Evolutionary conservation across 2,797 vertebrate genomes (phyloP), one percentile per base, ranked within the genome.

Genomic region (Phoeniculus purpureus): DNA sequence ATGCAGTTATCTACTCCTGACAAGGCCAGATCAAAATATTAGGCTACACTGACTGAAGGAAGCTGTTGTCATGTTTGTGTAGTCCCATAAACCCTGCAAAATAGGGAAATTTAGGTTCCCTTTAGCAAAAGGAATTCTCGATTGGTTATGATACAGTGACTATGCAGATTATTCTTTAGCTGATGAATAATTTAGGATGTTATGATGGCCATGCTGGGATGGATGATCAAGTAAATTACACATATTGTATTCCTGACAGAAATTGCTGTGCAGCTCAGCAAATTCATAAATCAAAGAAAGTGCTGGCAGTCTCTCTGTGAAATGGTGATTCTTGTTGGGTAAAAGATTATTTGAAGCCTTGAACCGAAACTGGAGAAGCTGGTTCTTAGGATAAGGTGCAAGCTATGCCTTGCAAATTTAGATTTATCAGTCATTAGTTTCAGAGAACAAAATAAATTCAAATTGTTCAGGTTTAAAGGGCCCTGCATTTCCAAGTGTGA

Each of bases 131-230:
- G 25, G 37, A 68, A 11, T 77, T 81, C 51, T 75, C 61, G 22
- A 47, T 77, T 4, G 1, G 5, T 81, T 83, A 11, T 58, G 48
- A 20, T 78, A 11, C 23, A 68, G 32, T 67, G 21, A 65, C 86
- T 82, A 7, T 58, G 26, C 20, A n/a, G 20, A 40, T 77, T 77
- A 40, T 81, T 82, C 22, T 59, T 77, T 67, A 87, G 4, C 3
- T 40, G 43, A 48, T 68, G 76, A 89, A 7, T 87, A 81, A 81
- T 82, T 91, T 85, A 71, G 47, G n/a, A 52, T 83, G 32, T 72
- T 81, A 31, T 0, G 1, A 21, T 84, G 64, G 17, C 45, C 60
- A 29, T 29, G 40, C 70, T 87, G 62, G 45, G 66, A 40, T 62
- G 73, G 32, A 55, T 62, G 56, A 72, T 88, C 37, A 88, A 59